Percentiles rank a stretch among this genome's conserved stretches.
These are phyloP conservation scores for Azorinus chamasolen DNA, from an alignment of 2,888 invertebrate genomes.

Conservation along the genomic window DNA sequence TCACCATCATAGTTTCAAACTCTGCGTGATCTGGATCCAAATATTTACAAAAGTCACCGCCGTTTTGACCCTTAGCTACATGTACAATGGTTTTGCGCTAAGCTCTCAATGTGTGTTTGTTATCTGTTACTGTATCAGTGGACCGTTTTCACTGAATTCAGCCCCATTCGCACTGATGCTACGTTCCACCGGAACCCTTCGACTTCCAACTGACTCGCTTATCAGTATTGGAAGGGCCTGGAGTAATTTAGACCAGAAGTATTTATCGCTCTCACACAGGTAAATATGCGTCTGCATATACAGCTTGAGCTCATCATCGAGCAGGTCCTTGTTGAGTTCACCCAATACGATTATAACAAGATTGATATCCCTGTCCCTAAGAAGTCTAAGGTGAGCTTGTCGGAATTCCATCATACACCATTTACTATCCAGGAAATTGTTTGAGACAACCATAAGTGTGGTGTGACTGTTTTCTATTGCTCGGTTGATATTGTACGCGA, in stretches of 20 bases:
- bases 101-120: no score
- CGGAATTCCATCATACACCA: constrained; percentile 57
- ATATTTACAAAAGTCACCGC: no score
- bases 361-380: constrained; percentile 30
- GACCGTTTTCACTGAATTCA: no score
- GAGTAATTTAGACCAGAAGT: constrained; percentile 37
- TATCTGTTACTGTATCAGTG: no score
- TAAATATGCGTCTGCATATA: constrained; percentile 41
- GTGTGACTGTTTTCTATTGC: constrained; percentile 41
- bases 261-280: constrained; percentile 25
- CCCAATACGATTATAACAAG: constrained; percentile 34
- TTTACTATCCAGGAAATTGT: constrained; percentile 43
- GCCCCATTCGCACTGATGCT: no score
- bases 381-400: constrained; percentile 33
- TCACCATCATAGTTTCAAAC: no score
- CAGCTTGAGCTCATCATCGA: constrained; percentile 31
- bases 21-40: no score
- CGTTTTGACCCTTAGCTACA: no score
- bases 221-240: constrained; percentile 26
- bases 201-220: no score
- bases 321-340: constrained; percentile 27
- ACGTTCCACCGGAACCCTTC: no score
- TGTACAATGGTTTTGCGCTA: no score
- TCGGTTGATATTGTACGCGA: constrained; percentile 33
- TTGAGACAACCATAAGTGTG: constrained; percentile 41